Conservation (phyloP, 2,797 vertebrate species). For the Urophycis tenuis region DNA sequence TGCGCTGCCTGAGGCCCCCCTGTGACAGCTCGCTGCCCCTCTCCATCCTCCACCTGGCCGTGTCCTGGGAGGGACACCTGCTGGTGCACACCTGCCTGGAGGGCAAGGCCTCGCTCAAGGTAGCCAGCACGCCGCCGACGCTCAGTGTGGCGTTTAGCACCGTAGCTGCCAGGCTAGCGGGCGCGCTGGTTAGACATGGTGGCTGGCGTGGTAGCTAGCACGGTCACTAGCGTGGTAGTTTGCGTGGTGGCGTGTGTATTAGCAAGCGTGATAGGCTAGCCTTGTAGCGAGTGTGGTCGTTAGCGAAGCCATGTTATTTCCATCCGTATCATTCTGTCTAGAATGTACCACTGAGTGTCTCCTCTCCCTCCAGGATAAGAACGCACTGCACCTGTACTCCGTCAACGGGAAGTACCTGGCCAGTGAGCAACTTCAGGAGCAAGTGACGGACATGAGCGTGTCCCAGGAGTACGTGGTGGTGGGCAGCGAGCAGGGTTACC, state of each 20-base stretch:
- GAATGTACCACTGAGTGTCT: not conserved
- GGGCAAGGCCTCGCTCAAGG: constrained; percentile 89
- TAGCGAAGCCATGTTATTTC: not conserved
- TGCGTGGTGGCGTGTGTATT: no score
- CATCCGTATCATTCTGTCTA: not conserved
- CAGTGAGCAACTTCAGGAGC: constrained; percentile 85
- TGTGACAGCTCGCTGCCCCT: constrained; percentile 84
- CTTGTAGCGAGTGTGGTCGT: no score
- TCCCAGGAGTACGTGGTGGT: constrained; percentile 72
- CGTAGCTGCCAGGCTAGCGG: not conserved
- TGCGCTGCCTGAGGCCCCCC: constrained; percentile 84
- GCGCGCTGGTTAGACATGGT: not conserved
- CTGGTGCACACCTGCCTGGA: constrained; percentile 86
- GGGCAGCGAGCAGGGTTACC: constrained; percentile 88
- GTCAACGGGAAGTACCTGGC: constrained; percentile 87
- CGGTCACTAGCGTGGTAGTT: not conserved
- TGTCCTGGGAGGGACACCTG: constrained; percentile 93
- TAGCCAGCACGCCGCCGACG: constrained; percentile 42
- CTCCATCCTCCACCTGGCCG: constrained; percentile 81
- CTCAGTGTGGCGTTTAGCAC: no score
- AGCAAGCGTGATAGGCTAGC: not conserved
- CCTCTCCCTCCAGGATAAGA: constrained; percentile 78
- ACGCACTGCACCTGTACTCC: constrained; percentile 89
- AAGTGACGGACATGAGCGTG: constrained; percentile 88
- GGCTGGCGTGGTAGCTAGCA: not conserved